Evolutionary conservation across 2,888 invertebrate genomes (phyloP).

Genomic region (Netelia melanura): DNA sequence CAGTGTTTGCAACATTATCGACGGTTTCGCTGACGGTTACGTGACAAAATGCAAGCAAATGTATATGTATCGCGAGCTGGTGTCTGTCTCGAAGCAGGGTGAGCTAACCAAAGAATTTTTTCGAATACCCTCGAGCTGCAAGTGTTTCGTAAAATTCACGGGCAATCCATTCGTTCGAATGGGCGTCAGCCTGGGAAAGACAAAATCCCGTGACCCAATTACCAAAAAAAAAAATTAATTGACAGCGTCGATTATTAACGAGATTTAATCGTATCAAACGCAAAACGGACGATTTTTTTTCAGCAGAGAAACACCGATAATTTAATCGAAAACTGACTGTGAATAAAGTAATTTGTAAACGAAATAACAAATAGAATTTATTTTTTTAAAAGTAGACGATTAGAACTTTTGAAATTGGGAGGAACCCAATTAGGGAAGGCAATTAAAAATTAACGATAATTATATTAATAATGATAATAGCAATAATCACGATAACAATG

Average conservation of each 20-base stretch:
- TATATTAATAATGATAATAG: background rate
- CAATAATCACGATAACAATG: constrained; percentile 11
- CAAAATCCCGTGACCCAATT: background rate
- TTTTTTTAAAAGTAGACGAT: background rate
- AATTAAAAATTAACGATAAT: background rate
- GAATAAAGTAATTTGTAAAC: background rate
- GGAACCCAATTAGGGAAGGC: background rate
- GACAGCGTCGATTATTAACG: background rate
- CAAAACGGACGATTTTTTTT: too few species aligned
- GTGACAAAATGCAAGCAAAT: constrained; percentile 87
- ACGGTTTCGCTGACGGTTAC: constrained; percentile 83
- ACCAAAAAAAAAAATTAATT: background rate
- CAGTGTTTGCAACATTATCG: constrained; percentile 80
- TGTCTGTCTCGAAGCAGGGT: constrained; percentile 86
- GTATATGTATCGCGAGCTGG: constrained; percentile 86
- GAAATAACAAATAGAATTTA: background rate
- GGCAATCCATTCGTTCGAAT: constrained; percentile 71
- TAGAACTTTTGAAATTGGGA: background rate
- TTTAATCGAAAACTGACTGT: background rate
- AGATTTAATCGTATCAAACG: too few species aligned
- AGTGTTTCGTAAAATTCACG: constrained; percentile 86
- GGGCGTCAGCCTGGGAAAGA: constrained; percentile 45
- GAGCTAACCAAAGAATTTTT: constrained; percentile 86
- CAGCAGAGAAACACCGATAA: too few species aligned
- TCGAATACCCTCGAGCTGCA: constrained; percentile 91